phyloP scores from a whole-genome alignment of 2,888 invertebrate genomes.

The Meganola albula region DNA sequence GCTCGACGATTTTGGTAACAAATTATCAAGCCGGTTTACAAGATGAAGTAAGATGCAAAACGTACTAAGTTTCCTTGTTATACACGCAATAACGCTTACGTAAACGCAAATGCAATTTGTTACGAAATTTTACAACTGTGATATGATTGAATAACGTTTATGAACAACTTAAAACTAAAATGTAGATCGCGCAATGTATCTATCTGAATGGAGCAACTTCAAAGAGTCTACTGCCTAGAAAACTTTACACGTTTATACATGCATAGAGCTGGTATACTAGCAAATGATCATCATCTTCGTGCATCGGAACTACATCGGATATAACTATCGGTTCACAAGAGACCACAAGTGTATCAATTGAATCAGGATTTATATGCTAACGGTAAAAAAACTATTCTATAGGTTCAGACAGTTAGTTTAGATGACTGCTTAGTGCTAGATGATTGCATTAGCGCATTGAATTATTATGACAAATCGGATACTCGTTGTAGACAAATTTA shows the following conservation, averaged over 20 bases:
- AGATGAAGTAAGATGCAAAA: constrained; percentile 30
- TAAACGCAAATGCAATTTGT: constrained; percentile 28
- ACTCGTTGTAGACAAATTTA: too few species aligned
- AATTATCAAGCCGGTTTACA: constrained; percentile 40
- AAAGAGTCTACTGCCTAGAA: constrained; percentile 4
- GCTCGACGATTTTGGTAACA: constrained; percentile 37
- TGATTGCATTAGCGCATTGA: too few species aligned
- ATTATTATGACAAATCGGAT: too few species aligned
- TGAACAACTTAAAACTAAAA: constrained; percentile 10
- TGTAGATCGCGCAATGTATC: neutral
- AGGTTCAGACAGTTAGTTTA: too few species aligned
- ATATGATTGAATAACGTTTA: constrained; percentile 12
- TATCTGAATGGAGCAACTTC: constrained; percentile 1
- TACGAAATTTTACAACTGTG: constrained; percentile 23
- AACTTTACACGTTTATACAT: constrained; percentile 10
- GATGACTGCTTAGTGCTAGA: too few species aligned
- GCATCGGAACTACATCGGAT: constrained; percentile 33
- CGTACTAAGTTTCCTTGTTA: constrained; percentile 22
- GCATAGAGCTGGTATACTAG: too few species aligned
- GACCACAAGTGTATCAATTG: constrained; percentile 19
- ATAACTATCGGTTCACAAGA: constrained; percentile 30
- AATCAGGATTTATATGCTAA: constrained; percentile 29
- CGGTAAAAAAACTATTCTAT: constrained; percentile 34
- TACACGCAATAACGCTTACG: constrained; percentile 30
- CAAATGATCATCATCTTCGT: too few species aligned